Evolutionary conservation across 2,888 invertebrate species (phyloP), one percentile per base, ranked within the genome.

Genomic region (Rosalia funebris): DNA sequence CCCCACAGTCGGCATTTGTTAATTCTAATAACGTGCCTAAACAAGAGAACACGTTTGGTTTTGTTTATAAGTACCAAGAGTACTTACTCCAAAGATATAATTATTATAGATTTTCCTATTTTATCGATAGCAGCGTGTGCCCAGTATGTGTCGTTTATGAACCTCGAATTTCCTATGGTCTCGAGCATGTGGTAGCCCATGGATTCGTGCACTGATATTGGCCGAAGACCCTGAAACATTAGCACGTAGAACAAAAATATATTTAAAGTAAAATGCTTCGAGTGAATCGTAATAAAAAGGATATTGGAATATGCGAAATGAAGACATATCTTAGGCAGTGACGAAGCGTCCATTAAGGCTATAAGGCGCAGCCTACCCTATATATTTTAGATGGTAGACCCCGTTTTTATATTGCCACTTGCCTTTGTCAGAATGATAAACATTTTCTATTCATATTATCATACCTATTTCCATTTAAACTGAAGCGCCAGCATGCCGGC

Each of bases 151-250:
- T 91, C 91, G 4, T 84, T 86, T 66, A 86, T 85, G 78, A 87
- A 89, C 72, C 88, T 86, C 1, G 87, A 88, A 75, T 89, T 88
- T 53, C 84, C 85, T 47, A 92, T 79, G 36, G 85, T 83, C 61
- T 86, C 83, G 68, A 91, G 77, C 48, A 92, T 82, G 76, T 89
- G 85, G 74, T 86, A 83, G 0, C 92, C 92, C 60, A 89, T 85
- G 0, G 92, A 90, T 66, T 87, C 87, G 77, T 91, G 89, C 47
- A 82, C 82, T 0, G 91, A 91, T 80, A 88, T 91, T 19, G 91
- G 88, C 57, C 87, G 86, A 10, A 92, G 82, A 25, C 91, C 91
- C 91, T 92, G 76, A 31, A 76, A 76, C 59, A 25, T 25, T 5
- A 25, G 25, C 25, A n/a, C n/a, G n/a, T n/a, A n/a, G n/a, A n/a